Evolutionary conservation across 2,888 invertebrate genomes (phyloP), one percentile per base, ranked within the genome.

Genomic region (Pseudococcus viburni): DNA sequence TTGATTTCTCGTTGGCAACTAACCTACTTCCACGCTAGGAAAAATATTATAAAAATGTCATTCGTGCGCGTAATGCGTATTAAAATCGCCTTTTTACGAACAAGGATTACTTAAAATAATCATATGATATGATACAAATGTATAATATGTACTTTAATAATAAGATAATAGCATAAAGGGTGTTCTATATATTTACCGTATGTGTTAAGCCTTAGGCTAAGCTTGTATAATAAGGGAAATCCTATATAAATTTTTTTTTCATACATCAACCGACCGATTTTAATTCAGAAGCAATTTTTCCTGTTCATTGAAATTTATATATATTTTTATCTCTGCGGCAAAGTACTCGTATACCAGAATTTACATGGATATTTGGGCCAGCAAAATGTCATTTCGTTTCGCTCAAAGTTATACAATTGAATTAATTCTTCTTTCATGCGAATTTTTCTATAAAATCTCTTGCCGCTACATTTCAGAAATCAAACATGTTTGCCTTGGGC

Each of bases 91-190:
- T 64, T 19, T 64, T 64, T 22, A 64, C 9, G 5, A 64, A 9
- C 22, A 64, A 64, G 64, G 64, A 64, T 64, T 64, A 64, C 64
- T 22, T 22, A 64, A 64, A 64, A 64, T 64, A 64, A 22, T 64
- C 64, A 64, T 64, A 22, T 64, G 9, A 59, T 64, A 22, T 19
- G 9, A n/a, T 22, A 64, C 6, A 22, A 22, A 64, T 64, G 22
- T 12, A 15, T 51, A 22, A 19, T 64, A 19, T 9, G 64, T 77
- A 77, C 17, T 39, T 42, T 39, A 12, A 12, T 77, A 77, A 77
- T 17, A 77, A 77, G 77, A 77, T 77, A 77, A 77, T 77, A 42
- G 39, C 77, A 42, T 77, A n/a, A 77, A 39, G 77, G 39, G 39
- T 77, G 39, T 77, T 77, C 39, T 77, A 42, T 9, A 77, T 77